phyloP scores from a whole-genome alignment of 2,113 vertebrate genomes.

The Condylura cristata region DNA sequence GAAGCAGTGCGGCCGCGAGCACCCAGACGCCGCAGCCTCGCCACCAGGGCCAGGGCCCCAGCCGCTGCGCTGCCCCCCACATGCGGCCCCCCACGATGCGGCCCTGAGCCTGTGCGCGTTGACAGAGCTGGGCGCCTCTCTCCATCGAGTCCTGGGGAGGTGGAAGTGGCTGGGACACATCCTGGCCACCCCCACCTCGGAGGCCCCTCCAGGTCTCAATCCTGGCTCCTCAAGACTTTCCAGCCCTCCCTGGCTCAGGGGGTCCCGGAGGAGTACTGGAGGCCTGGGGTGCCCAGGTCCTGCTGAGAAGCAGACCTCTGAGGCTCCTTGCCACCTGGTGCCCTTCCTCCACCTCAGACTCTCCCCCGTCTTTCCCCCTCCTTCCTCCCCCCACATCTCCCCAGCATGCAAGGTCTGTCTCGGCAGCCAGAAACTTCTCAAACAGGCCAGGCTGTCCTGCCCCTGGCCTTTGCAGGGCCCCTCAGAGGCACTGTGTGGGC shows the following conservation, averaged over 20 bases:
- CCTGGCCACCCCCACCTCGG: not conserved
- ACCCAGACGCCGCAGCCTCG: conserved; percentile 96
- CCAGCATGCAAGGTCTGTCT: not conserved
- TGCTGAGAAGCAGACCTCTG: conserved; percentile 36
- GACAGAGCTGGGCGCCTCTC: conserved; percentile 74
- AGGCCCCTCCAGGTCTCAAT: not conserved
- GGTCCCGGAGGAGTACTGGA: conserved; percentile 1
- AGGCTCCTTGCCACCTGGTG: not conserved
- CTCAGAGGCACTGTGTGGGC: rapidly evolving
- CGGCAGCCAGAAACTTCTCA: not conserved
- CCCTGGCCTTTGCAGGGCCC: not conserved
- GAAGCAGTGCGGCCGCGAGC: conserved; percentile 96
- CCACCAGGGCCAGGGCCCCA: conserved; percentile 91
- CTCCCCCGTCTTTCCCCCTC: not conserved
- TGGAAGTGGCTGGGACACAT: not conserved
- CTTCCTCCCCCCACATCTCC: not conserved
- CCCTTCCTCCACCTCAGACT: not conserved
- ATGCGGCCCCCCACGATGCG: conserved; percentile 92
- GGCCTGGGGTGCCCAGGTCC: not conserved
- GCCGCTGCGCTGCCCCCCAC: too few relatives aligned
- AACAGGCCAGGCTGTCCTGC: not conserved
- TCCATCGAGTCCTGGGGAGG: conserved; percentile 87
- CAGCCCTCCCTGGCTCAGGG: conserved; percentile 53
- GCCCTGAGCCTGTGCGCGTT: conserved; percentile 86
- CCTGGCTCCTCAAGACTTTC: not conserved